A percentile compares a stretch with the other conserved stretches of the same genome.
These are phyloP conservation scores for Tyrannus savana DNA, from an alignment of 2,113 vertebrate species.

Conservation along the genomic window DNA sequence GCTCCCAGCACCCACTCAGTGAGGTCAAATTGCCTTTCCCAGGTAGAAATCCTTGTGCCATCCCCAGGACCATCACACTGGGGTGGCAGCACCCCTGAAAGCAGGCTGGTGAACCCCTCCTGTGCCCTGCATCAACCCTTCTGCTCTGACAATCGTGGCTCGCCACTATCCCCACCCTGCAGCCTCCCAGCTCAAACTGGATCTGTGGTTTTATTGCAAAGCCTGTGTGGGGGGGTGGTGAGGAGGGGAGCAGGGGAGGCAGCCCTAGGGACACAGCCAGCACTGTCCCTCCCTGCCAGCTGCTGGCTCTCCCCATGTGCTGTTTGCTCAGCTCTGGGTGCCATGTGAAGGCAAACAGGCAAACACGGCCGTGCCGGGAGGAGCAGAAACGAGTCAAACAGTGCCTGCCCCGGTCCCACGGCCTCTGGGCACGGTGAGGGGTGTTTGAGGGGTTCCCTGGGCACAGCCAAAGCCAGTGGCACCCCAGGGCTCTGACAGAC, in stretches of 20 bases:
- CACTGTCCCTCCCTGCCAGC: not conserved
- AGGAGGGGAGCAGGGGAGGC: not conserved
- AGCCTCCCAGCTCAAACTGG: not conserved
- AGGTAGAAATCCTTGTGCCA: not conserved
- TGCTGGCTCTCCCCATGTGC: not conserved
- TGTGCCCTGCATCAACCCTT: rapidly evolving
- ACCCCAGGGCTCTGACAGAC: not conserved
- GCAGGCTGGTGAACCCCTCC: not conserved
- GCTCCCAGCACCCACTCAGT: not conserved
- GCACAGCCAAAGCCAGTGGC: rapidly evolving
- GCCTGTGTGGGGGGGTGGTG: rapidly evolving
- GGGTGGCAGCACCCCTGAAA: not conserved
- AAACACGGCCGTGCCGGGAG: not conserved
- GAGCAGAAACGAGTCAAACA: not conserved
- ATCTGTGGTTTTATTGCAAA: not conserved
- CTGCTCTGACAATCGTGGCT: not conserved
- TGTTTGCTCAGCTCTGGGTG: slow-evolving; percentile 11
- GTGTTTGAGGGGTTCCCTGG: not conserved
- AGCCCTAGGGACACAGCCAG: not conserved
- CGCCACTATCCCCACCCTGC: not conserved
- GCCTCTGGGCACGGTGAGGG: rapidly evolving
- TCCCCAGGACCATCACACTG: rapidly evolving
- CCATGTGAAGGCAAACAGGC: slow-evolving; percentile 20
- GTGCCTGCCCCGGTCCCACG: not conserved
- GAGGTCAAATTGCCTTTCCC: not conserved